Percentiles rank a stretch among this genome's conserved stretches.
Evolutionary conservation across 2,113 vertebrate genomes (phyloP).

Genomic region (Azemiops feae): DNA sequence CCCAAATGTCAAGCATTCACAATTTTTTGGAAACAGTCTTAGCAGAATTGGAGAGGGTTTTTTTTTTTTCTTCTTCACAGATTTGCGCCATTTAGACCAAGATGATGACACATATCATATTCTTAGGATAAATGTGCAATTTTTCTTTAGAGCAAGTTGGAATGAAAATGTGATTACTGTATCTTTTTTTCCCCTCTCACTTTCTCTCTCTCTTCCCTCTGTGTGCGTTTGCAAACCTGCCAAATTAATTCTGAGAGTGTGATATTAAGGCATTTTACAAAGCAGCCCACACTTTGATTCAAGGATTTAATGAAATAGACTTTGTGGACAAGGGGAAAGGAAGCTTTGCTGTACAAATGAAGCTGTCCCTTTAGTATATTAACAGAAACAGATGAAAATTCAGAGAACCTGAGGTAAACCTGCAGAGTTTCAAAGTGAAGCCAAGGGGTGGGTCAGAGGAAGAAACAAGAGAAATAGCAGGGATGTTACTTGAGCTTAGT

Average conservation of each 20-base stretch:
- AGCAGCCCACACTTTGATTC: neutral
- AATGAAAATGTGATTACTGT: slow-evolving; percentile 1
- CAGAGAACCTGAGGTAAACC: neutral
- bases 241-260: neutral
- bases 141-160: slow-evolving; percentile 3
- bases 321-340: neutral
- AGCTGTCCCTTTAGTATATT: neutral
- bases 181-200: neutral
- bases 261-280: slow-evolving; percentile 3
- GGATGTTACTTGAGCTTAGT: neutral
- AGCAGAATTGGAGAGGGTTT: neutral
- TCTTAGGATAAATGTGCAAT: neutral
- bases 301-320: neutral
- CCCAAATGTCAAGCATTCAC: slow-evolving; percentile 2
- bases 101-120: neutral
- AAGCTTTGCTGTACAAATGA: neutral
- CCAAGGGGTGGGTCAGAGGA: neutral
- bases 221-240: neutral
- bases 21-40: neutral
- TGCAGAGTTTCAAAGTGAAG: neutral
- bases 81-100: slow-evolving; percentile 8
- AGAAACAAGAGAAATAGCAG: neutral
- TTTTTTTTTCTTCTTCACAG: neutral
- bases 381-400: neutral
- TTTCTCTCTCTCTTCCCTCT: neutral